Conservation (phyloP, 2,113 vertebrate genomes). For the Indicator maculatus region DNA sequence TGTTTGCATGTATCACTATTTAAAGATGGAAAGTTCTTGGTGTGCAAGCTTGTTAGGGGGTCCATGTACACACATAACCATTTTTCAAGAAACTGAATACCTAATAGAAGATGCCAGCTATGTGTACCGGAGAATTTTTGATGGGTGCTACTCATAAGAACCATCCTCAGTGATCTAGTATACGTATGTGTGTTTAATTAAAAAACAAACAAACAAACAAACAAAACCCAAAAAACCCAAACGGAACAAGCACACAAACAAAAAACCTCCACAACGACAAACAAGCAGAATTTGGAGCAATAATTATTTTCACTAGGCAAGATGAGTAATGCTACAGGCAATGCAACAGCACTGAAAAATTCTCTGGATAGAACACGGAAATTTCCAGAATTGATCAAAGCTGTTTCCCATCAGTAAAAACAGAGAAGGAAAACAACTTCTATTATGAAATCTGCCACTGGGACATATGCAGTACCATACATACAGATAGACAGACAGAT, state of each 20-base stretch:
- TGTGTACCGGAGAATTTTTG: background rate
- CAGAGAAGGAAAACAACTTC: too few species aligned
- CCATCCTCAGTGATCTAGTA: background rate
- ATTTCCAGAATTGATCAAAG: background rate
- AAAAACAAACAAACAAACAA: background rate
- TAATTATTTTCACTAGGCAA: background rate
- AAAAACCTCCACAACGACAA: background rate
- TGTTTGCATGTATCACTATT: background rate
- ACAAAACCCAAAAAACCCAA: background rate
- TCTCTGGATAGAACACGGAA: background rate
- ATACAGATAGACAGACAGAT: too few species aligned
- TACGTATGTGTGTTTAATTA: background rate
- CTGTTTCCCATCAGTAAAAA: background rate
- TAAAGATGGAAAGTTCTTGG: background rate
- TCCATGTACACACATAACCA: background rate
- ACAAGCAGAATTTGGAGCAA: background rate
- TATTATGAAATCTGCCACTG: background rate
- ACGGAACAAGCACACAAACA: too few species aligned
- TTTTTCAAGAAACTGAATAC: background rate
- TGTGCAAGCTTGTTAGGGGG: background rate
- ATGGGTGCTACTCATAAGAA: background rate
- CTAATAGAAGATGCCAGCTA: background rate
- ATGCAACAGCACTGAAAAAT: background rate
- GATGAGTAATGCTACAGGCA: background rate
- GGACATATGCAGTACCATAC: background rate